A percentile compares a stretch with the other conserved stretches of the same genome.
These are phyloP conservation scores for Atherinosoma microstoma DNA, from an alignment of 2,797 vertebrate genomes.

Conservation along the genomic window DNA sequence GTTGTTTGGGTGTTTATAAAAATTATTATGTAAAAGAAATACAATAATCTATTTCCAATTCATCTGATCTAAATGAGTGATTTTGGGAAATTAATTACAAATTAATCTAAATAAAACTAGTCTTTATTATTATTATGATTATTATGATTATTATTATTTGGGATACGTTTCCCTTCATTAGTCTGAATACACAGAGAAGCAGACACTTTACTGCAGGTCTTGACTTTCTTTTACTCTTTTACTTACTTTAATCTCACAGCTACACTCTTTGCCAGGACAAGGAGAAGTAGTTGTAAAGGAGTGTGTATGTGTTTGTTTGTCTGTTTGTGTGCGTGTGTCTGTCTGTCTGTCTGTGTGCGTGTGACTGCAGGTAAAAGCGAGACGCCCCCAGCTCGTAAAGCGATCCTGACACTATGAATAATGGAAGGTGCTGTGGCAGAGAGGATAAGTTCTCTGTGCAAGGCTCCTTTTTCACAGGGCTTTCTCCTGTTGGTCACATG, in stretches of 20 bases:
- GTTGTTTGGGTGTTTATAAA: neutral
- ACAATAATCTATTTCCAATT: neutral
- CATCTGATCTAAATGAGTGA: neutral
- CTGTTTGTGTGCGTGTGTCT: constrained; percentile 8
- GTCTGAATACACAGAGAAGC: neutral
- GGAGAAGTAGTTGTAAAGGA: constrained; percentile 24
- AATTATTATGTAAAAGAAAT: neutral
- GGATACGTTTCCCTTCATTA: neutral
- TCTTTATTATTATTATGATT: too few species aligned
- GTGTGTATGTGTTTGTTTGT: constrained; percentile 9
- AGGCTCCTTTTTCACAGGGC: constrained; percentile 88
- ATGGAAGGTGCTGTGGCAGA: constrained; percentile 86
- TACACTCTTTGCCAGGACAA: neutral
- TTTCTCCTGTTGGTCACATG: constrained; percentile 86
- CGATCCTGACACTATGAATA: constrained; percentile 94
- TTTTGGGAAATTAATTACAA: neutral
- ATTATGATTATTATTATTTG: too few species aligned
- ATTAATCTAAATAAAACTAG: neutral
- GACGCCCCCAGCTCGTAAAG: constrained; percentile 87
- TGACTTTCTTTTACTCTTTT: constrained; percentile 2
- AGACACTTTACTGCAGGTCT: neutral
- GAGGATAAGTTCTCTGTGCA: constrained; percentile 84
- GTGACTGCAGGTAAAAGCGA: constrained; percentile 79
- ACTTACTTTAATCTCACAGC: constrained; percentile 8
- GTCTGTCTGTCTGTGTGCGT: constrained; percentile 41